Base-by-base conservation (phyloP, 2,113 vertebrate species). In the Microtus ochrogaster region DNA sequence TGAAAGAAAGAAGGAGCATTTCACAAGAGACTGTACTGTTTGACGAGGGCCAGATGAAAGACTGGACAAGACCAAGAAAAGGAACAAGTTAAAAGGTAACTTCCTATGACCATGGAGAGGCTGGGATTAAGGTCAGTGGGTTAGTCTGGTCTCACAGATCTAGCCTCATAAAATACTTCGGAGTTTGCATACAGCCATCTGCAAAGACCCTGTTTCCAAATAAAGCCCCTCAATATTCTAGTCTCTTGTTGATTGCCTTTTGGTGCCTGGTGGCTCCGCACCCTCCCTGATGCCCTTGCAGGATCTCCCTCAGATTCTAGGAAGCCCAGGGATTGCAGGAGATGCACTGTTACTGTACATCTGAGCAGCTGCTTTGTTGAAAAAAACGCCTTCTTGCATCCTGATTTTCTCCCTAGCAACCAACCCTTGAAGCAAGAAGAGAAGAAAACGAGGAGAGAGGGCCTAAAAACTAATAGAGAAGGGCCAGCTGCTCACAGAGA, bases 21-120 rank as follows among this genome's bases (percentile, higher is more conserved):
- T 93, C 65, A 36, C 52, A 81, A 5, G 28, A 13, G 1, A 55
- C 4, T 68, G 30, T 90, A 47, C 39, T 78, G 52, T 70, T 49
- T 82, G 58, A 94, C 52, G 41, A 77, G 85, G 90, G 21, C 39
- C 81, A 82, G 76, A 72, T 91, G 30, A 94, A 85, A 94, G 22
- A 73, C 33, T 82, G 28, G 41, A 72, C 52, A 58, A 73, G 36
- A 91, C 7, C 89, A 92, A 44, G 63, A 70, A 13, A 83, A 89
- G 55, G 72, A 90, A n/a, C 58, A 94, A 91, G 92, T 66, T 36
- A 55, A 90, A 90, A 24, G 4, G 24, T 81, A 73, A 58, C 41
- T 93, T 66, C 2, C 77, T 55, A 58, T 79, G 49, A 72, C 68
- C 44, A 72, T 24, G 10, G 85, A 72, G 81, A 44, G 17, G 9